These are phyloP conservation scores for Choristoneura fumiferana DNA, from an alignment of 1,140 invertebrate genomes.

Conservation along the genomic window DNA sequence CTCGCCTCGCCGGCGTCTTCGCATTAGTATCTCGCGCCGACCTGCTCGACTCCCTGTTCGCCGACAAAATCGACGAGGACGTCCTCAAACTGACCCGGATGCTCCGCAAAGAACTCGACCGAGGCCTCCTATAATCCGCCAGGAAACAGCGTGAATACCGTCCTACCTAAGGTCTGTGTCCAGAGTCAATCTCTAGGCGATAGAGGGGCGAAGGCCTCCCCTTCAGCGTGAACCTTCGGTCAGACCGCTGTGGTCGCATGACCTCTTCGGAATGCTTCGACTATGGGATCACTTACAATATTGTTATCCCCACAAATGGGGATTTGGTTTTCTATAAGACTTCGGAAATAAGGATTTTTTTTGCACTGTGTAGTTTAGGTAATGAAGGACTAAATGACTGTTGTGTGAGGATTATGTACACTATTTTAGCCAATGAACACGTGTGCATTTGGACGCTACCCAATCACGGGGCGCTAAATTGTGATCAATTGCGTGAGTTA, in stretches of 20 bases:
- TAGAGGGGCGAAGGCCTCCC: too few relatives aligned
- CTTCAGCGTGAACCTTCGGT: too few relatives aligned
- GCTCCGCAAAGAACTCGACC: slow-evolving; percentile 66
- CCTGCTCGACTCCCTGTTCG: slow-evolving; percentile 63
- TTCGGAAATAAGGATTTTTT: neutral
- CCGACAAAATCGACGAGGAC: slow-evolving; percentile 62
- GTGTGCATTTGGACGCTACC: too few relatives aligned
- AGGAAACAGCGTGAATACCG: slow-evolving; percentile 43
- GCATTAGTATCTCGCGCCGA: slow-evolving; percentile 57
- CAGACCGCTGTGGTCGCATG: too few relatives aligned
- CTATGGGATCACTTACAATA: slow-evolving; percentile 45
- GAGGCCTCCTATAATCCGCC: slow-evolving; percentile 60
- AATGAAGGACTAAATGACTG: too few relatives aligned
- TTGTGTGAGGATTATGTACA: too few relatives aligned
- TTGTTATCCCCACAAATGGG: slow-evolving; percentile 66
- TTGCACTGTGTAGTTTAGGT: slow-evolving; percentile 1
- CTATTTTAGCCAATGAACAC: too few relatives aligned
- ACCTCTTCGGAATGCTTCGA: slow-evolving; percentile 21
- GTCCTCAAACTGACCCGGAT: slow-evolving; percentile 65
- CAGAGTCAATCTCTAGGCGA: slow-evolving; percentile 9
- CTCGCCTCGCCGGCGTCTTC: slow-evolving; percentile 63
- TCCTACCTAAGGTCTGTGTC: slow-evolving; percentile 50
- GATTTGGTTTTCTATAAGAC: slow-evolving; percentile 43
- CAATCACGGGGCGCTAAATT: too few relatives aligned
- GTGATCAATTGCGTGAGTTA: too few relatives aligned